Evolutionary conservation across 2,797 vertebrate genomes (phyloP).

Genomic region (Darevskia nairensis): DNA sequence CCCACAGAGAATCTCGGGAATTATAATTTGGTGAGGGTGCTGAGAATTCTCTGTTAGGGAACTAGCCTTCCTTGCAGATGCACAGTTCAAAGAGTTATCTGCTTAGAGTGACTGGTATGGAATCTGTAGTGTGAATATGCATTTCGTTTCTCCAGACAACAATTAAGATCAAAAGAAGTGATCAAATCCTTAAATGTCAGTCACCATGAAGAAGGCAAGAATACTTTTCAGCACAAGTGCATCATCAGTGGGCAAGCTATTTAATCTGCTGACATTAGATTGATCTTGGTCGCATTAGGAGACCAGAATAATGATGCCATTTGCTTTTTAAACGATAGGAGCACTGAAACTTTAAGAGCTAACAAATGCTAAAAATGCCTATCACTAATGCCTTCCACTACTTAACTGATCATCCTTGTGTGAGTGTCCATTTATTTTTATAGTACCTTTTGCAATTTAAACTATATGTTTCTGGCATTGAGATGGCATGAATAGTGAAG

Average conservation of each 20-base stretch:
- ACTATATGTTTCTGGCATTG: background rate
- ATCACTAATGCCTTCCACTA: background rate
- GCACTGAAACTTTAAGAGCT: background rate
- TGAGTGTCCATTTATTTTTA: conserved; percentile 8
- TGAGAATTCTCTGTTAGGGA: background rate
- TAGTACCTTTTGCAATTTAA: conserved; percentile 6
- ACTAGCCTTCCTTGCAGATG: background rate
- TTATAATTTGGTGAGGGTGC: background rate
- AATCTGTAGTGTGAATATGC: background rate
- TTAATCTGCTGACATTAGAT: background rate
- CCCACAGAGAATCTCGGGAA: background rate
- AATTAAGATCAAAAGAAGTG: background rate
- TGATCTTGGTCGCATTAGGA: background rate
- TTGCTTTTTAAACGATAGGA: background rate
- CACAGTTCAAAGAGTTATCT: background rate
- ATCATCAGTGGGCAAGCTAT: background rate
- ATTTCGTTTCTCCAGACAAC: background rate
- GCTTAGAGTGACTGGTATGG: background rate
- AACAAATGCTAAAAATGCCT: background rate
- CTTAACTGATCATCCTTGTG: background rate
- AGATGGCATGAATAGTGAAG: background rate
- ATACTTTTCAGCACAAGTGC: background rate
- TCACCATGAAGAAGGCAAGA: background rate
- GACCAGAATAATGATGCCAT: background rate
- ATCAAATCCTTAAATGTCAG: background rate